Percentiles rank a stretch among this genome's conserved stretches.
Evolutionary conservation across 2,113 vertebrate species (phyloP).

Genomic region (Marcusenius ussheri): DNA sequence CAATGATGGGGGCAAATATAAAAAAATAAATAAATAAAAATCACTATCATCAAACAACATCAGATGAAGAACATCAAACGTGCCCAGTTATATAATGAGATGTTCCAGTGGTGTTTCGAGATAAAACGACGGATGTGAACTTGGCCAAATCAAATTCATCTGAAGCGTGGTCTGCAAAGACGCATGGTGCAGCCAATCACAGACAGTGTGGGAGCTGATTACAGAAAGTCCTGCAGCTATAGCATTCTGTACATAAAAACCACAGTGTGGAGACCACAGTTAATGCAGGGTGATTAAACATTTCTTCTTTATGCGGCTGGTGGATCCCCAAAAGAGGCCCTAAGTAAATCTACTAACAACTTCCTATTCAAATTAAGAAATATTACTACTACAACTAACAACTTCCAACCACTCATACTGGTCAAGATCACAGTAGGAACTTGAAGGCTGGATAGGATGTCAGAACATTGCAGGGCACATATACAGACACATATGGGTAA

Average conservation of each 20-base stretch:
- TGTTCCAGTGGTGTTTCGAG: background rate
- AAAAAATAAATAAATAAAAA: background rate
- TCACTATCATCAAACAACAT: background rate
- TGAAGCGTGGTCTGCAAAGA: background rate
- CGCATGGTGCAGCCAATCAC: background rate
- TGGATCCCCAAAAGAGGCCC: background rate
- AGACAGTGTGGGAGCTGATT: background rate
- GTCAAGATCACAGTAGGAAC: background rate
- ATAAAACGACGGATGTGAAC: background rate
- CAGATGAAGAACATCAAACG: background rate
- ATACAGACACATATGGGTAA: background rate
- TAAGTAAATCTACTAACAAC: background rate
- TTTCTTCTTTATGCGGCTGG: background rate
- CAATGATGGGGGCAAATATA: background rate
- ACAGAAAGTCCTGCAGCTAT: background rate
- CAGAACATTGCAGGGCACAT: background rate
- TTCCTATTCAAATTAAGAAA: background rate
- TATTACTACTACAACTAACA: background rate
- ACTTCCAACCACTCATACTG: background rate
- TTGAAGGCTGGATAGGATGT: background rate
- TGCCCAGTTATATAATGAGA: background rate
- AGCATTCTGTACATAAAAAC: background rate
- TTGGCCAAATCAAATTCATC: background rate
- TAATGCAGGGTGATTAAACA: background rate
- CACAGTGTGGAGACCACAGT: background rate